Conservation (phyloP, 2,797 vertebrate species). For the Darevskia nairensis region DNA sequence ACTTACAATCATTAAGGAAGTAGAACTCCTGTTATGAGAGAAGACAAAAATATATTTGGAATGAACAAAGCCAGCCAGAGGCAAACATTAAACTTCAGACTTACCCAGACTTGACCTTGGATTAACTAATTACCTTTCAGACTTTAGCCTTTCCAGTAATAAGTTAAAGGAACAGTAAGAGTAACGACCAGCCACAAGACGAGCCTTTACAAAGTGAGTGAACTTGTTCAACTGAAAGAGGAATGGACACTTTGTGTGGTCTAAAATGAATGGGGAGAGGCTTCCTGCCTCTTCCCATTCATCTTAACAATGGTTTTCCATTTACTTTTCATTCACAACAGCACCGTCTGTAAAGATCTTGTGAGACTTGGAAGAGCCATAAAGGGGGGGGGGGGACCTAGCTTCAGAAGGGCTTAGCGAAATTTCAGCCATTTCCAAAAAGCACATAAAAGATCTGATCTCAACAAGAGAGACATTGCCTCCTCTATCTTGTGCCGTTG, state of each 20-base stretch:
- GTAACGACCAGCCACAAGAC: slow-evolving; percentile 2
- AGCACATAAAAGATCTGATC: neutral
- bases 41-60: slow-evolving; percentile 14
- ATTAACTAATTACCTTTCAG: slow-evolving; percentile 47
- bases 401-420: slow-evolving; percentile 11
- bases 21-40: neutral
- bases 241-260: neutral
- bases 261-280: slow-evolving; percentile 25
- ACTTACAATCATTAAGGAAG: slow-evolving; percentile 5
- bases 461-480: neutral
- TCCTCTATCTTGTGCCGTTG: neutral
- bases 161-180: slow-evolving; percentile 10
- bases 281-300: slow-evolving; percentile 24
- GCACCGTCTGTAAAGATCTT: neutral
- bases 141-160: slow-evolving; percentile 37
- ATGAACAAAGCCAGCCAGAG: slow-evolving; percentile 26
- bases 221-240: slow-evolving; percentile 30
- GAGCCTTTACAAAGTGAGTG: slow-evolving; percentile 18
- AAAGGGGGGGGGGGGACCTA: too few relatives aligned
- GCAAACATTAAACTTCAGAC: slow-evolving; percentile 32
- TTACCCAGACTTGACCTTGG: slow-evolving; percentile 33
- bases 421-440: neutral
- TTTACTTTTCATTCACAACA: slow-evolving; percentile 42
- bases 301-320: slow-evolving; percentile 39
- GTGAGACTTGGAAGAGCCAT: neutral